phyloP scores from a whole-genome alignment of 2,888 invertebrate species.

The Dysmachus trigonus region DNA sequence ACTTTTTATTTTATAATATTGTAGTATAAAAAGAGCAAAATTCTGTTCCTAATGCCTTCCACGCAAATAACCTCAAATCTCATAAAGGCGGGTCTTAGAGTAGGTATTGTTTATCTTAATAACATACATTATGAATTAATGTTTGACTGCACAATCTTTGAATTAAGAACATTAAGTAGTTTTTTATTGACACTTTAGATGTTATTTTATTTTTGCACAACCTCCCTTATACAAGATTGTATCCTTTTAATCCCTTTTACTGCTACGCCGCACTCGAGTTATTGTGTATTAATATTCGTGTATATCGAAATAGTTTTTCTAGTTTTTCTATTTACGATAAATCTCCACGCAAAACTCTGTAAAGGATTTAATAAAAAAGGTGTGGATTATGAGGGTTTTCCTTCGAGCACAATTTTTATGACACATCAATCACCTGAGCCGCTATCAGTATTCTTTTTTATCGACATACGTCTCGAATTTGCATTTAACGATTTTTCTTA shows the following conservation, averaged over 20 bases:
- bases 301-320: background rate
- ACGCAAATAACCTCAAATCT: no score
- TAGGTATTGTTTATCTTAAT: no score
- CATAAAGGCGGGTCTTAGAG: no score
- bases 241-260: background rate
- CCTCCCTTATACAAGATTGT: no score
- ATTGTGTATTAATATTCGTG: background rate
- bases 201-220: no score
- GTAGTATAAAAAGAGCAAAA: no score
- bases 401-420: background rate
- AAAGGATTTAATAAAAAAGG: background rate
- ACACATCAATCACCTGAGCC: constrained; percentile 5
- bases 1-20: no score
- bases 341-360: background rate
- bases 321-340: background rate
- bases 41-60: no score
- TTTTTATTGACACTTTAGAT: no score
- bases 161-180: no score
- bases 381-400: background rate
- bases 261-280: background rate
- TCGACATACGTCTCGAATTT: background rate
- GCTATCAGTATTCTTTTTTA: background rate
- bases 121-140: no score
- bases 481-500: constrained; percentile 40
- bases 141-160: no score